These are phyloP conservation scores for Nephila pilipes DNA, from an alignment of 1,140 invertebrate genomes.

Conservation along the genomic window DNA sequence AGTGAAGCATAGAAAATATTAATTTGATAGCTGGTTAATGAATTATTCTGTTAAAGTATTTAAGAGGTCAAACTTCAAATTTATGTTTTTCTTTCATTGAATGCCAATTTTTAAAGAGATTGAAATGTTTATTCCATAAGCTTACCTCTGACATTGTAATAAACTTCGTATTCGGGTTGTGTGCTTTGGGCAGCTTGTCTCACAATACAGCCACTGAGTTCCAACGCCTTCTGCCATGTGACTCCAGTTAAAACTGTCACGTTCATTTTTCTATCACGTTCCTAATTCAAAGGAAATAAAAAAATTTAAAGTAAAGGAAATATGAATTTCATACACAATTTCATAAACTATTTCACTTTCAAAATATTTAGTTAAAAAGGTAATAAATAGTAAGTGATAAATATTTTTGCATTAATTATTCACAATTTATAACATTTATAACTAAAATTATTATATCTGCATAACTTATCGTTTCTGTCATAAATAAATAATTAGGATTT, in stretches of 20 bases:
- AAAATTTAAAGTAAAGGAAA: background rate
- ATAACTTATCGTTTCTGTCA: background rate
- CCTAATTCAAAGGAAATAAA: background rate
- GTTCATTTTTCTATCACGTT: conserved; percentile 74
- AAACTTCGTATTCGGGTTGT: conserved; percentile 74
- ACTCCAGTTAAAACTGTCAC: conserved; percentile 60
- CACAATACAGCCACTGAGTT: conserved; percentile 41
- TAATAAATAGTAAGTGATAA: background rate
- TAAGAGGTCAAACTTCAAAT: too few species aligned
- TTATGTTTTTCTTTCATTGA: too few species aligned
- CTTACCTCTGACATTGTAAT: conserved; percentile 67
- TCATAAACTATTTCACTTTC: background rate
- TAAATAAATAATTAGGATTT: background rate
- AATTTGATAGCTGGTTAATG: too few species aligned
- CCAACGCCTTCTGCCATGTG: conserved; percentile 44
- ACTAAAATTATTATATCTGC: background rate
- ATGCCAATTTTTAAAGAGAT: background rate
- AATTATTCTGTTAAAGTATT: too few species aligned
- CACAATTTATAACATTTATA: background rate
- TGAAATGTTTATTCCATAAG: background rate
- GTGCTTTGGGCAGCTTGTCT: conserved; percentile 62
- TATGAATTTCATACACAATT: background rate
- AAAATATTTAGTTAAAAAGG: background rate
- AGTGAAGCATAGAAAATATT: too few species aligned
- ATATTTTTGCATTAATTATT: background rate